These are phyloP conservation scores for Leistus spinibarbis DNA, from an alignment of 2,888 invertebrate genomes.

Conservation along the genomic window DNA sequence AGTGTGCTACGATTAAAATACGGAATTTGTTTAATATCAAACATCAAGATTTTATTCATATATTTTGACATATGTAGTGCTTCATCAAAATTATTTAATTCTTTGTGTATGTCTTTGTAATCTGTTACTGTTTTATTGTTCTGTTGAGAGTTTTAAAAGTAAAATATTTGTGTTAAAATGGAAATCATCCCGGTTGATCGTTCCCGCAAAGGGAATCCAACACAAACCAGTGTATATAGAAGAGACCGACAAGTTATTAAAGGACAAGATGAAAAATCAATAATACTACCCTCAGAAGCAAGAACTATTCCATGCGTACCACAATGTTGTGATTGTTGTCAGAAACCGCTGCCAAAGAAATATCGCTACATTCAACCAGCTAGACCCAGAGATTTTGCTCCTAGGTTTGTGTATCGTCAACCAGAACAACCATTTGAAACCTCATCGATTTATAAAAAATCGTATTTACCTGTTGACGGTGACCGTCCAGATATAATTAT, in stretches of 20 bases:
- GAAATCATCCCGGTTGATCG: slow-evolving; percentile 21
- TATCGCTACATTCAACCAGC: slow-evolving; percentile 60
- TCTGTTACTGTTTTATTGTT: not conserved
- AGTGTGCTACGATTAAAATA: not conserved
- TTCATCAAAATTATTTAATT: slow-evolving; percentile 12
- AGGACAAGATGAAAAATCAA: not conserved
- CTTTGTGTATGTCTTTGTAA: not conserved
- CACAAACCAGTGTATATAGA: not conserved
- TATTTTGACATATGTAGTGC: not conserved
- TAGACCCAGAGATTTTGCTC: slow-evolving; percentile 64
- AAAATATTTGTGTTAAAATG: slow-evolving; percentile 13
- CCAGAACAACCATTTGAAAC: slow-evolving; percentile 65
- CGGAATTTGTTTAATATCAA: not conserved
- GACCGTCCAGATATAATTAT: slow-evolving; percentile 50
- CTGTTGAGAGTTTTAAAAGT: not conserved
- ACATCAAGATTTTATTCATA: not conserved
- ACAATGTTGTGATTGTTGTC: not conserved
- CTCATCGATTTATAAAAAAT: slow-evolving; percentile 70
- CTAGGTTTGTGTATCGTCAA: slow-evolving; percentile 62
- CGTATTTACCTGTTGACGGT: slow-evolving; percentile 63
- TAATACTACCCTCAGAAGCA: slow-evolving; percentile 9
- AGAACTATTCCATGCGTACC: not conserved
- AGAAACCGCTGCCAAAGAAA: not conserved
- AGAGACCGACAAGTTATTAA: not conserved
- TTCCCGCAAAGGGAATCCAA: not conserved